These are phyloP conservation scores for Pionites leucogaster DNA, from an alignment of 2,113 vertebrate species.

Conservation along the genomic window DNA sequence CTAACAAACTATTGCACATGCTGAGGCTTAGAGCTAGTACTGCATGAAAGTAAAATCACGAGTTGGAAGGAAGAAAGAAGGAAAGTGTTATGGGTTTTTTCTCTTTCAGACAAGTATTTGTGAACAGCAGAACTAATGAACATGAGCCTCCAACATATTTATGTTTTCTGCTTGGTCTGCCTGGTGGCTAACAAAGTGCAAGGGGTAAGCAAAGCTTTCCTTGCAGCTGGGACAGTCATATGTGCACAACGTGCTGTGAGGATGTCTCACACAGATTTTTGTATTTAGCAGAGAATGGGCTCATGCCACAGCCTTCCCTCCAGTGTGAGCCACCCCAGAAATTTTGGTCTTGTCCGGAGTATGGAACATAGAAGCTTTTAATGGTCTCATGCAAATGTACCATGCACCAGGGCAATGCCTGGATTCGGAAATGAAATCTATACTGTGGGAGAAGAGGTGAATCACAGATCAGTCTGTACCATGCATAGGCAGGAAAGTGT, in stretches of 20 bases:
- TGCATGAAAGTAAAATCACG: background rate
- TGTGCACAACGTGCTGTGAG: fast-evolving
- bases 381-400: background rate
- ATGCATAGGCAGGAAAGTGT: background rate
- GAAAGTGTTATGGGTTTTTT: background rate
- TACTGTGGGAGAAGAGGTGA: background rate
- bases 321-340: background rate
- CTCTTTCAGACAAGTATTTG: background rate
- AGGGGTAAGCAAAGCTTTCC: background rate
- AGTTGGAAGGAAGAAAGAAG: background rate
- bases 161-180: background rate
- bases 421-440: background rate
- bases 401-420: background rate
- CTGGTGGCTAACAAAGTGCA: background rate
- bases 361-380: background rate
- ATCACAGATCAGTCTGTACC: background rate
- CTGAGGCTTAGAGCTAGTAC: background rate
- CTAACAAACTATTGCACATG: background rate
- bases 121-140: background rate
- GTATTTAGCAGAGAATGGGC: background rate
- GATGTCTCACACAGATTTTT: background rate
- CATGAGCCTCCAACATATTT: background rate
- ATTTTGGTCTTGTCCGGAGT: background rate
- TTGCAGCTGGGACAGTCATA: background rate
- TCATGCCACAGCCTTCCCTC: background rate